Evolutionary conservation across 1,140 invertebrate genomes (phyloP).

Genomic region (Trinorchestia longiramus): DNA sequence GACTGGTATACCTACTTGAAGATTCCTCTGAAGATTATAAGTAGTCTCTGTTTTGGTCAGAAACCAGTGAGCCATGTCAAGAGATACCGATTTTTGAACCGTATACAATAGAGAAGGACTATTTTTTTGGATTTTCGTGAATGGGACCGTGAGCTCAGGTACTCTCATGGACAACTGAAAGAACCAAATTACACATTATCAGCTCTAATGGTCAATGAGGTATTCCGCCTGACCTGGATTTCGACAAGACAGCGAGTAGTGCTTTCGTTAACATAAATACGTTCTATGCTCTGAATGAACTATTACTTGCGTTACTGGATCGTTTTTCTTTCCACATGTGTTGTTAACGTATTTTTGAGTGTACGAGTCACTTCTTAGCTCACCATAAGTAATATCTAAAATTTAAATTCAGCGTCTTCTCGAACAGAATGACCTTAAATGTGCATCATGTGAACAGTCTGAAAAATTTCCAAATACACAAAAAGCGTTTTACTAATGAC

Average conservation of each 20-base stretch:
- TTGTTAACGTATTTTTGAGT: too few species aligned
- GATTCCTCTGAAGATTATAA: neutral
- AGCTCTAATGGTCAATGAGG: neutral
- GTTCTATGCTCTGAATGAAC: neutral
- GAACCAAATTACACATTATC: conserved; percentile 42
- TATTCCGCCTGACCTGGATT: neutral
- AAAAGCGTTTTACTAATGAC: too few species aligned
- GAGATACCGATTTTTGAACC: neutral
- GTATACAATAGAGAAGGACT: neutral
- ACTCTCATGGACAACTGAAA: conserved; percentile 3
- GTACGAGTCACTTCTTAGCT: too few species aligned
- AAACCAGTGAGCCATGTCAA: neutral
- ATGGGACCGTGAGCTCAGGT: conserved; percentile 20
- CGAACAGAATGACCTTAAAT: too few species aligned
- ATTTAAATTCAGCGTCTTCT: too few species aligned
- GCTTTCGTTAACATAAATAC: neutral
- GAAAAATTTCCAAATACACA: too few species aligned
- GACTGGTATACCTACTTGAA: neutral
- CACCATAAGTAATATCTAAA: too few species aligned
- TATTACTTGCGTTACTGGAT: too few species aligned
- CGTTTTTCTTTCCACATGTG: too few species aligned
- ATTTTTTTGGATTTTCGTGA: neutral
- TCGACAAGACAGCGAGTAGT: neutral
- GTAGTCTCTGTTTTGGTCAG: neutral
- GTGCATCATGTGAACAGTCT: too few species aligned